Base-by-base conservation (phyloP, 2,797 vertebrate species). In the Microtus agrestis region DNA sequence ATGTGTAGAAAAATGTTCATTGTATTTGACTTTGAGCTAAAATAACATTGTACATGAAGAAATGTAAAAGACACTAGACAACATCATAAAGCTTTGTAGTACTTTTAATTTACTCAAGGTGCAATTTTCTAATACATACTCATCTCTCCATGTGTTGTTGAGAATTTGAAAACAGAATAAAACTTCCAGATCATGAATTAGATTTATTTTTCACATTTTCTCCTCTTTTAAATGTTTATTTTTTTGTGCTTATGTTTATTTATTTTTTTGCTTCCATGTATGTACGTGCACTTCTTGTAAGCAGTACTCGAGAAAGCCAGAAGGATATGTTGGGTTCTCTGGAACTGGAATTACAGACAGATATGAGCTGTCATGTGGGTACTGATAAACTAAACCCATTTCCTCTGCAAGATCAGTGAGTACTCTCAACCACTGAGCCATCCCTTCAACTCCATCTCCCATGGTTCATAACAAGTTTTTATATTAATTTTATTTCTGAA, bases 51-150 rank as follows among this genome's bases (percentile, higher is more conserved):
- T 85, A 4, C 29, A 46, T 71, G 10, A 17, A 3, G 25, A 90
- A 89, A 80, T 78, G 9, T 78, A 15, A 90, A 89, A 85, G 59
- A 40, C 21, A 43, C 67, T 93, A 31, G 31, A 87, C 91, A 89
- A 61, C 25, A 13, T 69, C 27, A 91, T 74, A 61, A 31, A 63
- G 7, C 23, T 91, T 95, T 97, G 4, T 19, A 79, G 79, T 51
- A 46, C 37, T 85, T 92, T 86, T 11, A 17, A 86, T 89, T 88
- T 79, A 92, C 46, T 11, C n/a, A 9, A 89, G 15, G 1, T 78
- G 5, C 5, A 88, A 77, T 48, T 88, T 96, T 95, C 8, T 15
- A 87, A 69, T 82, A 17, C 14, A 37, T 31, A 78, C 1, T 37
- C 8, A 65, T 79, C 93, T 96, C 43, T 61, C 93, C 95, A 80